A percentile compares a stretch with the other conserved stretches of the same genome.
Conservation (phyloP, 2,888 invertebrate genomes). For the Thysanoteuthis rhombus region DNA sequence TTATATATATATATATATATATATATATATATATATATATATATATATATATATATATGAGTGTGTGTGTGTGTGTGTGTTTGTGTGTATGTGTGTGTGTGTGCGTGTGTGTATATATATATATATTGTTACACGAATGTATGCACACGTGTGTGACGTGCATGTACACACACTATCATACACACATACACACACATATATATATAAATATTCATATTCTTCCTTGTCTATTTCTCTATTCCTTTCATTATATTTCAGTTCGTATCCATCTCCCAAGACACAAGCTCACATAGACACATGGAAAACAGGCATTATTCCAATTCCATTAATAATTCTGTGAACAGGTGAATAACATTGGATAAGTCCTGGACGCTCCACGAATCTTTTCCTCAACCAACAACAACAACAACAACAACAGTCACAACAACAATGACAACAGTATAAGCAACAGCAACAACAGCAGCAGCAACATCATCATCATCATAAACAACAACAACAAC, state of each 20-base stretch:
- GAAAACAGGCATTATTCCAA: neutral
- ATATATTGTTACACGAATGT: too few relatives aligned
- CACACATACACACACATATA: neutral
- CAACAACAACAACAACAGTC: neutral
- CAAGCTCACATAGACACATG: neutral
- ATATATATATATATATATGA: neutral
- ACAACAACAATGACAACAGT: neutral
- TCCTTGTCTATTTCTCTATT: neutral
- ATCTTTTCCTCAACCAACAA: neutral
- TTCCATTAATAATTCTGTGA: neutral
- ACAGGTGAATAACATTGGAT: neutral
- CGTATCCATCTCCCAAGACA: neutral
- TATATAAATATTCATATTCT: neutral
- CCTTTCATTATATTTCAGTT: neutral
- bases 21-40: neutral
- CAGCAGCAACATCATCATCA: too few relatives aligned
- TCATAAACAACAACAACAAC: too few relatives aligned
- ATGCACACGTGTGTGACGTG: too few relatives aligned
- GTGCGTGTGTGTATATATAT: neutral
- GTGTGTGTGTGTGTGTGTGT: neutral
- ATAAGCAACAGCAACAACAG: neutral
- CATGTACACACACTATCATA: too few relatives aligned
- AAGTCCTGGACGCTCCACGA: neutral
- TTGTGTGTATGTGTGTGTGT: neutral
- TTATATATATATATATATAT: too few relatives aligned